phyloP scores from a whole-genome alignment of 2,888 invertebrate genomes.

The Leucozona laternaria region DNA sequence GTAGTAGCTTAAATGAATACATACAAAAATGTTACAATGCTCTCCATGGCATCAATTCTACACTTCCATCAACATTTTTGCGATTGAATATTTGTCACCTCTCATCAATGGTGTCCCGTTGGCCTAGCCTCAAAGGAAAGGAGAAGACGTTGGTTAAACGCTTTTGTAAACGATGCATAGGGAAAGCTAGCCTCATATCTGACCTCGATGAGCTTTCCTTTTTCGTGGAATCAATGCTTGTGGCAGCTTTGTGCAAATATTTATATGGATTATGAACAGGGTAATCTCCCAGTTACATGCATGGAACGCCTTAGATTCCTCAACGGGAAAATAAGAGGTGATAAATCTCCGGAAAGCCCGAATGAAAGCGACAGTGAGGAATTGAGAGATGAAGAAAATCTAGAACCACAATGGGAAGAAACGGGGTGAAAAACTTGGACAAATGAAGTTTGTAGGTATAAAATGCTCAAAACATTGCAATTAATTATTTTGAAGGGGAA shows the following conservation, averaged over 20 bases:
- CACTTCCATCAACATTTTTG: neutral
- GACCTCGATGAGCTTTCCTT: neutral
- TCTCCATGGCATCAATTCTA: accelerated
- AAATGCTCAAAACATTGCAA: too few species aligned
- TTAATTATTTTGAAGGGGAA: too few species aligned
- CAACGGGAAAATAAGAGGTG: neutral
- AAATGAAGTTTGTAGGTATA: too few species aligned
- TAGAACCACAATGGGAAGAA: neutral
- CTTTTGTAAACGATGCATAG: neutral
- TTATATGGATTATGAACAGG: neutral
- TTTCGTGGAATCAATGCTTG: neutral
- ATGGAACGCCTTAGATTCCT: neutral
- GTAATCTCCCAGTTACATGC: neutral
- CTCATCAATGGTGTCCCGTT: neutral
- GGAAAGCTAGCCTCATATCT: neutral
- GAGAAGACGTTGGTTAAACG: neutral
- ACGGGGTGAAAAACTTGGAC: neutral
- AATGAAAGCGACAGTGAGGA: neutral
- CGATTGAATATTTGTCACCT: neutral
- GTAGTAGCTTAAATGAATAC: too few species aligned
- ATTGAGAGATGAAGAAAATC: neutral
- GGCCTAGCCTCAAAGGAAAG: neutral
- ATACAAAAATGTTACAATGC: too few species aligned
- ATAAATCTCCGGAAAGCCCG: neutral
- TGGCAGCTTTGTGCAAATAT: neutral